These are phyloP conservation scores for Syngnathoides biaculeatus DNA, from an alignment of 2,113 vertebrate species.

Conservation along the genomic window DNA sequence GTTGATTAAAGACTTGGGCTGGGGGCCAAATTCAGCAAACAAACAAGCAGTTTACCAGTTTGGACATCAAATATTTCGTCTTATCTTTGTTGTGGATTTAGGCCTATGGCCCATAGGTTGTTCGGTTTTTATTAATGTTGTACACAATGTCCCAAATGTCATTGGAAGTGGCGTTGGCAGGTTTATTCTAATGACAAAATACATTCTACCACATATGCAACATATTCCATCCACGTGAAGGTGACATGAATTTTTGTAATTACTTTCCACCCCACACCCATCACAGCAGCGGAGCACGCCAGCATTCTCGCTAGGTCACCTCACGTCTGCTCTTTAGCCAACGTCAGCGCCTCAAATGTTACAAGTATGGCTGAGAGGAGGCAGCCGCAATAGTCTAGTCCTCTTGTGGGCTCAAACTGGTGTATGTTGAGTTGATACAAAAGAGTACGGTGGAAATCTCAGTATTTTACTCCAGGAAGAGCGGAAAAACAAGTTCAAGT, in stretches of 20 bases:
- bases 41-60: no score
- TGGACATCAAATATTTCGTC: no score
- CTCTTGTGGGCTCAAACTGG: no score
- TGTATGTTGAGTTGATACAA: no score
- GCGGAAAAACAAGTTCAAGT: no score
- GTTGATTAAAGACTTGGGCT: no score
- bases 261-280: conserved; percentile 2
- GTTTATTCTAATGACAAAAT: conserved; percentile 16
- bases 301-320: conserved; percentile 10
- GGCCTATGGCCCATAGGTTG: background rate
- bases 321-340: conserved; percentile 18
- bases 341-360: background rate
- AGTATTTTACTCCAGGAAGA: no score
- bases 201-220: conserved; percentile 4
- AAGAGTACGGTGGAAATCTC: no score
- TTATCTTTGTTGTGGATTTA: no score
- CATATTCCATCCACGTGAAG: conserved; percentile 22
- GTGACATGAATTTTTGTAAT: conserved; percentile 22
- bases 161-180: background rate
- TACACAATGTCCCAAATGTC: background rate
- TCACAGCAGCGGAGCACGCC: background rate
- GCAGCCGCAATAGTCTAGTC: background rate
- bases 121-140: background rate
- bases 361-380: background rate
- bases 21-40: no score